These are phyloP conservation scores for Amphipoea oculea DNA, from an alignment of 2,888 invertebrate genomes.

Conservation along the genomic window DNA sequence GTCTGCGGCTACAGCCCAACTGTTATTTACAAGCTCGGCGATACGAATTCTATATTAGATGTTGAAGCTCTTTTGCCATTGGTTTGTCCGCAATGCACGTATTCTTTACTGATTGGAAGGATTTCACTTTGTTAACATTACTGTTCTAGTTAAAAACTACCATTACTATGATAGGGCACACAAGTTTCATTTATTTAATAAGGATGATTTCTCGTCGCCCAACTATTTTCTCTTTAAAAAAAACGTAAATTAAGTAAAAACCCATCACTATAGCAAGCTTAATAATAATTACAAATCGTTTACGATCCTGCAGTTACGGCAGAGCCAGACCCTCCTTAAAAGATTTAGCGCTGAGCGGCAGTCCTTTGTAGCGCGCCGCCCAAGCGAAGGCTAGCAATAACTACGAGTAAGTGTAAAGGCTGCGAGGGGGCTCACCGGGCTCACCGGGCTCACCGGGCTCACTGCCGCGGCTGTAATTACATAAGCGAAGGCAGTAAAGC, in stretches of 20 bases:
- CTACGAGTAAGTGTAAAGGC: background rate
- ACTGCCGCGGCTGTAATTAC: background rate
- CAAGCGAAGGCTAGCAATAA: background rate
- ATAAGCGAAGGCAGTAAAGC: conserved; percentile 32
- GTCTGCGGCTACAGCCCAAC: background rate
- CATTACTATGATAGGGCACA: background rate
- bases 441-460: background rate
- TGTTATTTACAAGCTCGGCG: conserved; percentile 1
- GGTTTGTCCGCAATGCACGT: background rate
- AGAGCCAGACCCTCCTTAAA: background rate
- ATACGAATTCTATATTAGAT: background rate
- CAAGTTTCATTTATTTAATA: background rate
- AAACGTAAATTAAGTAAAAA: background rate
- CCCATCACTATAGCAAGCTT: background rate
- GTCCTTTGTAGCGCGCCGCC: conserved; percentile 1
- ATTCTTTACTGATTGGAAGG: too few relatives aligned
- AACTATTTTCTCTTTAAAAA: background rate
- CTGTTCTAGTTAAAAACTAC: background rate
- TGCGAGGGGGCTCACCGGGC: background rate
- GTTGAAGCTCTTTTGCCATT: background rate
- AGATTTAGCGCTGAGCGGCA: conserved; percentile 1
- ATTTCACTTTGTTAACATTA: background rate
- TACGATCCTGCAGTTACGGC: background rate
- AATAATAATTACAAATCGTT: conserved; percentile 14
- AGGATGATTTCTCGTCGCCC: background rate